Evolutionary conservation across 2,797 vertebrate species (phyloP).

Genomic region (Xenopus petersii): DNA sequence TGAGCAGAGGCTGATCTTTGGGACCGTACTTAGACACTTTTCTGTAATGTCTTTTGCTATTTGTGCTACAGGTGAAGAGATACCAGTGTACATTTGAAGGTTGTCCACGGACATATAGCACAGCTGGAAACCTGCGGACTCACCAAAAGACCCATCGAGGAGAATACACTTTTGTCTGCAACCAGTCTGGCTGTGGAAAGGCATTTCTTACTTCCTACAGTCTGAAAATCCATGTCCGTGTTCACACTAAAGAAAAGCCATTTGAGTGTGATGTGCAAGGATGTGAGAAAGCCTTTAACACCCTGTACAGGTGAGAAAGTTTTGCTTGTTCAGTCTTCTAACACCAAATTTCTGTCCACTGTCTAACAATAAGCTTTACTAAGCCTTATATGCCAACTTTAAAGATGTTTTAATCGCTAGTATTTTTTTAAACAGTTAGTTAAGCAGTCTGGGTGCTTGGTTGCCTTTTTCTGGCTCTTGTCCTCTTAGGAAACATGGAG

Average conservation of each 20-base stretch:
- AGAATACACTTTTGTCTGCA: slow-evolving; percentile 97
- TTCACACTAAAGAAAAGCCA: slow-evolving; percentile 98
- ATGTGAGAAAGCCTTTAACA: slow-evolving; percentile 97
- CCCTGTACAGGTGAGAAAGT: slow-evolving; percentile 81
- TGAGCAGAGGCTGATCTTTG: too few relatives aligned
- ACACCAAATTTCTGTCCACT: too few relatives aligned
- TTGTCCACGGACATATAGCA: slow-evolving; percentile 95
- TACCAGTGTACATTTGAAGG: slow-evolving; percentile 98
- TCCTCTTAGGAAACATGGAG: too few relatives aligned
- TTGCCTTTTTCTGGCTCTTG: too few relatives aligned
- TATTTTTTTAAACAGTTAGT: too few relatives aligned
- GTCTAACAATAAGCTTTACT: too few relatives aligned
- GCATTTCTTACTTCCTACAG: slow-evolving; percentile 98
- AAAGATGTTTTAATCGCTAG: too few relatives aligned
- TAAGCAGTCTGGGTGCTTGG: too few relatives aligned
- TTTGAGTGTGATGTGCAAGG: slow-evolving; percentile 98
- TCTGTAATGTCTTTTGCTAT: not conserved
- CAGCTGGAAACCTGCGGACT: slow-evolving; percentile 93
- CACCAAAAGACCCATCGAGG: slow-evolving; percentile 97
- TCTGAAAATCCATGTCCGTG: slow-evolving; percentile 95
- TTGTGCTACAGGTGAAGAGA: slow-evolving; percentile 83
- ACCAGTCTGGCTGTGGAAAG: slow-evolving; percentile 96
- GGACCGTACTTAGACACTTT: too few relatives aligned
- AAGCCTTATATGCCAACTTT: too few relatives aligned
- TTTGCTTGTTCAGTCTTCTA: not conserved